Evolutionary conservation across 1,140 invertebrate genomes (phyloP).

Genomic region (Charaxes varanes): DNA sequence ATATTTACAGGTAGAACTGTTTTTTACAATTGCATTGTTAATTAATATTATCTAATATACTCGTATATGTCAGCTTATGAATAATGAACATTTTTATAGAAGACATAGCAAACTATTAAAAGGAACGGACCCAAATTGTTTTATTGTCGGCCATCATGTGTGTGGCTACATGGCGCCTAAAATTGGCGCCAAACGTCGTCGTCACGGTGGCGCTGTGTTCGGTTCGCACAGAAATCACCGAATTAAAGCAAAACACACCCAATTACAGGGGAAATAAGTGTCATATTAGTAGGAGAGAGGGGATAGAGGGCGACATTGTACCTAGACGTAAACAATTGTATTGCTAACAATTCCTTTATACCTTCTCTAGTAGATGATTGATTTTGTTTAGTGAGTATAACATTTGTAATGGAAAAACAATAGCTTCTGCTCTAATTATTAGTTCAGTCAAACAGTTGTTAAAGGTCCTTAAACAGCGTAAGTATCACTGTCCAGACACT

Average conservation of each 20-base stretch:
- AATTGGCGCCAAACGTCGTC: conserved; percentile 46
- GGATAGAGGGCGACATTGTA: conserved; percentile 5
- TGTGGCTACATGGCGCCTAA: conserved; percentile 47
- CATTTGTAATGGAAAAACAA: too few species aligned
- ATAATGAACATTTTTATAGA: too few species aligned
- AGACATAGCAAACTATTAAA: conserved; percentile 18
- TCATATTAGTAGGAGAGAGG: conserved; percentile 2
- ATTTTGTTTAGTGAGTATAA: conserved; percentile 27
- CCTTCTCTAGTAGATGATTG: conserved; percentile 33
- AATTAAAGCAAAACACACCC: conserved; percentile 9
- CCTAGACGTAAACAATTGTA: conserved; percentile 36
- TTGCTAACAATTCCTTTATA: conserved; percentile 29
- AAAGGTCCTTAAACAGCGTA: too few species aligned
- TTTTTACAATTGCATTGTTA: too few species aligned
- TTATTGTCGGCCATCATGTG: conserved; percentile 57
- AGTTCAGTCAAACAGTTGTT: too few species aligned
- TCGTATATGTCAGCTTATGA: too few species aligned
- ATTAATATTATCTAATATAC: too few species aligned
- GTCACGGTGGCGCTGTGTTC: conserved; percentile 28
- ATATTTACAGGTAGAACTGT: too few species aligned
- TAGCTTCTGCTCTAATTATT: too few species aligned
- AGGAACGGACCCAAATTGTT: conserved; percentile 43
- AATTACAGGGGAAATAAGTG: conserved; percentile 1
- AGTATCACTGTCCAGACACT: too few species aligned
- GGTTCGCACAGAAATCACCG: conserved; percentile 9